Base-by-base conservation (phyloP, 53 echinoderm and acorn worm species). In the Echinometra lucunter region DNA sequence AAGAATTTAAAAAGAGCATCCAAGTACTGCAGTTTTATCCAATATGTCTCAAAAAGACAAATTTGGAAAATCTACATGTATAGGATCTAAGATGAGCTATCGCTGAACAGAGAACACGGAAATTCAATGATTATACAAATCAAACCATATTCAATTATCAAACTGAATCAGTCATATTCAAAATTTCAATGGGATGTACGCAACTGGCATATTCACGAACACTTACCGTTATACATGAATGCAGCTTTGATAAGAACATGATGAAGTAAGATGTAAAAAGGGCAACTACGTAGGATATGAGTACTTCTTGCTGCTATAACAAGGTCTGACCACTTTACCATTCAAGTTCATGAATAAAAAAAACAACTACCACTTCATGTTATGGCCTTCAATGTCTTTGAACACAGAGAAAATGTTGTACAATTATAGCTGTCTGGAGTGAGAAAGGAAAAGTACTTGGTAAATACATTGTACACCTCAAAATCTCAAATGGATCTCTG, bases 161-260 rank as follows among this genome's bases (percentile, higher is more conserved):
- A n/a, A n/a, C n/a, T n/a, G n/a, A 53, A 53, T 53, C 53, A 53
- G 0, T 11, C 13, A 53, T 53, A 53, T 53, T 53, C 1, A 53
- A 53, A 9, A 53, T 9, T 53, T 11, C 53, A 4, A 53, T 53
- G 53, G 8, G 13, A 49, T 49, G 49, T 49, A 49, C 49, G n/a
- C 9, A 47, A 28, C 25, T 82, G 28, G 6, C 40, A 42, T 40
- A 7, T 23, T 78, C 4, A 40, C 42, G 2, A 49, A 85, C n/a
- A n/a, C 85, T 85, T 85, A 85, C 85, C 85, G 49, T 28, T 49
- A 85, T 85, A 85, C 85, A 49, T 28, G 45, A 6, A 85, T n/a
- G 85, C 17, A 45, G 47, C 85, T 85, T 85, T 85, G 85, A 85
- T 85, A 85, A 45, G 44, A 85, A 85, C 85, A 85, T 85, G n/a